These are phyloP conservation scores for Parazoanthus darwini DNA, from an alignment of 92 coral and sea anemone species.

Conservation along the genomic window DNA sequence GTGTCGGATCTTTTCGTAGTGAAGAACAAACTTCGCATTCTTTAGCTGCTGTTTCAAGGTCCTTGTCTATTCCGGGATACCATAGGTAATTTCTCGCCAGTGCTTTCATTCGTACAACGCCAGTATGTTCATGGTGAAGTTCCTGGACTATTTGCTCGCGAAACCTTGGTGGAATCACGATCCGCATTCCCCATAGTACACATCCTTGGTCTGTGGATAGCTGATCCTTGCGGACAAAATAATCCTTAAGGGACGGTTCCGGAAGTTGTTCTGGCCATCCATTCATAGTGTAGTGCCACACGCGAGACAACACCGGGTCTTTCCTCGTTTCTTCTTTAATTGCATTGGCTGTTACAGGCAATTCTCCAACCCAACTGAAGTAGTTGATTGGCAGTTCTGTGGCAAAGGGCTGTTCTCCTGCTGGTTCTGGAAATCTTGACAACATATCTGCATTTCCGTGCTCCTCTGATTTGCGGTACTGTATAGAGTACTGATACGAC, in stretches of 20 bases:
- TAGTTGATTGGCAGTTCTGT: slow-evolving; percentile 7
- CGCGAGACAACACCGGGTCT: slow-evolving; percentile 43
- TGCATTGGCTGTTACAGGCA: slow-evolving; percentile 44
- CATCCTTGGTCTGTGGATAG: too few species aligned
- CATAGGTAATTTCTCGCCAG: slow-evolving; percentile 18
- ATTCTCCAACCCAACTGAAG: slow-evolving; percentile 42
- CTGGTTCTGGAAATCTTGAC: slow-evolving; percentile 41
- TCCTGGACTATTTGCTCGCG: slow-evolving; percentile 16
- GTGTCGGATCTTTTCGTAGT: slow-evolving; percentile 12
- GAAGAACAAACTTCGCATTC: slow-evolving; percentile 22
- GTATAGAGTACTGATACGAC: slow-evolving; percentile 53
- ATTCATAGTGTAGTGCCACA: slow-evolving; percentile 41
- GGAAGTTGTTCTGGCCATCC: slow-evolving; percentile 49
- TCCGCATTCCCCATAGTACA: too few species aligned
- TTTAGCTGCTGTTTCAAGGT: slow-evolving; percentile 21
- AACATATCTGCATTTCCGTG: slow-evolving; percentile 59
- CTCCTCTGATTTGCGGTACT: slow-evolving; percentile 46
- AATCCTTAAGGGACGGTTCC: slow-evolving; percentile 36
- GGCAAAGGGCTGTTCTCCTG: slow-evolving; percentile 18
- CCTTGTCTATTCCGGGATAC: slow-evolving; percentile 9
- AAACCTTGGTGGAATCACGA: too few species aligned
- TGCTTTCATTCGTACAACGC: slow-evolving; percentile 4
- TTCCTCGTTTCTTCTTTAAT: slow-evolving; percentile 39
- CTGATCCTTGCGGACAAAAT: slow-evolving; percentile 27
- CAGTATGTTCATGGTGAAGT: slow-evolving; percentile 15